Evolutionary conservation across 2,797 vertebrate genomes (phyloP).

Genomic region (Pseudochromis fuscus): DNA sequence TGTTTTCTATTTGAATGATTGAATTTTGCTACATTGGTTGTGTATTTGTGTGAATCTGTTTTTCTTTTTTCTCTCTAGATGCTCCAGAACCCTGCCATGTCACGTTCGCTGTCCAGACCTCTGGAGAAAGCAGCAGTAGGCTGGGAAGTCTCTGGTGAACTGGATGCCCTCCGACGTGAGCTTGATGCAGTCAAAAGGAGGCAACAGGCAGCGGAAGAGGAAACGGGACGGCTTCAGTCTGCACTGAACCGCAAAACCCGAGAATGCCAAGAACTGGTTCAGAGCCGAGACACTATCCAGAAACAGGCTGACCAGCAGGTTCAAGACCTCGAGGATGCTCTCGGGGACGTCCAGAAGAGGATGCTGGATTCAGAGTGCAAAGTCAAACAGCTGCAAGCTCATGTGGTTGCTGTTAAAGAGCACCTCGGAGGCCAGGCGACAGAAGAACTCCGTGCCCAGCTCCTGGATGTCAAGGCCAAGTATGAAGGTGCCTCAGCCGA

Average conservation of each 20-base stretch:
- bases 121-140: conserved; percentile 80
- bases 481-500: conserved; percentile 95
- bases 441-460: conserved; percentile 91
- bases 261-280: conserved; percentile 88
- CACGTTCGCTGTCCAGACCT: conserved; percentile 87
- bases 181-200: conserved; percentile 84
- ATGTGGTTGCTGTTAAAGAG: conserved; percentile 95
- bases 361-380: conserved; percentile 98
- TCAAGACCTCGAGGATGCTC: conserved; percentile 92
- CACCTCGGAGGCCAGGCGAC: conserved; percentile 85
- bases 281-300: conserved; percentile 88
- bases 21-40: neutral
- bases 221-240: conserved; percentile 82
- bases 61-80: conserved; percentile 61
- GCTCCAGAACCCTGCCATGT: conserved; percentile 74
- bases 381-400: conserved; percentile 96
- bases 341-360: conserved; percentile 96
- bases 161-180: conserved; percentile 81
- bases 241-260: conserved; percentile 87
- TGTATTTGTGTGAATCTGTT: neutral
- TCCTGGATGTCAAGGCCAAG: conserved; percentile 91
- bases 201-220: conserved; percentile 84
- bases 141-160: conserved; percentile 71
- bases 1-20: neutral
- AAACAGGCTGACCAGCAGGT: conserved; percentile 92